Evolutionary conservation across 2,113 vertebrate species (phyloP).

Genomic region (Dasypus novemcinctus): DNA sequence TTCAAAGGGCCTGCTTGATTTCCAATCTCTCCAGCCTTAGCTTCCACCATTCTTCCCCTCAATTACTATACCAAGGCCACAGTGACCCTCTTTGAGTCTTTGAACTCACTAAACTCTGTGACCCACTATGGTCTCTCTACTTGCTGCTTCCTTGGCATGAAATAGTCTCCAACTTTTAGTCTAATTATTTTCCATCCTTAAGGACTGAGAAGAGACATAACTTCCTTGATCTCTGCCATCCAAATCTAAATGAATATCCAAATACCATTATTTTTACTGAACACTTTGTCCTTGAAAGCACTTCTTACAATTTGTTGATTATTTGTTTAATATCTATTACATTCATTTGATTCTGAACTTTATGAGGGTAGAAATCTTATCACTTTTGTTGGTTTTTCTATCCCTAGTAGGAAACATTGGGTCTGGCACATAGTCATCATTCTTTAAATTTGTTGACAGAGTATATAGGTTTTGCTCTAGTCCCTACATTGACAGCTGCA

Average conservation of each 20-base stretch:
- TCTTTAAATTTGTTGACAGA: neutral
- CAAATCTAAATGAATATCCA: neutral
- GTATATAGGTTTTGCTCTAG: neutral
- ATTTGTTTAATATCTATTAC: neutral
- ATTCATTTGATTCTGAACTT: neutral
- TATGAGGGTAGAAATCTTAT: neutral
- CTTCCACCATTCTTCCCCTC: neutral
- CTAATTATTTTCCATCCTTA: neutral
- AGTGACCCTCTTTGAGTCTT: neutral
- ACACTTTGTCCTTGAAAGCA: neutral
- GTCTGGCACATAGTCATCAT: too few species aligned
- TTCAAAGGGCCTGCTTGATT: neutral
- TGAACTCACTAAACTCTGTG: neutral
- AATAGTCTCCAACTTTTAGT: neutral
- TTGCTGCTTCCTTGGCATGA: neutral
- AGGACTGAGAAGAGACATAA: neutral
- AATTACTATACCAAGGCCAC: neutral
- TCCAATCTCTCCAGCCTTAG: neutral
- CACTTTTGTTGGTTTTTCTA: neutral
- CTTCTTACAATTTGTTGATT: neutral
- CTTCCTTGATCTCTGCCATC: neutral
- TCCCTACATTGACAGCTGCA: neutral
- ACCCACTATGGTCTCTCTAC: neutral
- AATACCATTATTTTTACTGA: neutral
- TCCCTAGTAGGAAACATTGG: neutral